Evolutionary conservation across 2,797 vertebrate genomes (phyloP).

Genomic region (Anolis apletophallus): DNA sequence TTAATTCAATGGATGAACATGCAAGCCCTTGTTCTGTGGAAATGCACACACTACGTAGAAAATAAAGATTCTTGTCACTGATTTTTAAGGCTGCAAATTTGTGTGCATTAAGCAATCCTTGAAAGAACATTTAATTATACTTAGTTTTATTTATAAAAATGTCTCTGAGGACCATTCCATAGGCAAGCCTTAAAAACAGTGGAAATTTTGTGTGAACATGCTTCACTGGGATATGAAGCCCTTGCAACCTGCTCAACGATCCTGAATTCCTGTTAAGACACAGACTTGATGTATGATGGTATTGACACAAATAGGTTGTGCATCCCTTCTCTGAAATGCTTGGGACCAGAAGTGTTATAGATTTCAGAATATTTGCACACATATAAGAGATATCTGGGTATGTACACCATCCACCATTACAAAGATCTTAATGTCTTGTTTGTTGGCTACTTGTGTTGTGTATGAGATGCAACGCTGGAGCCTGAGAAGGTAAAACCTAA

Average conservation of each 20-base stretch:
- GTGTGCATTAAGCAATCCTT: slow-evolving; percentile 45
- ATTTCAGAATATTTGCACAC: too few species aligned
- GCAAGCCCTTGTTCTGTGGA: slow-evolving; percentile 28
- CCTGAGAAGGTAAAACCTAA: too few species aligned
- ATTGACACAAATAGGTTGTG: too few species aligned
- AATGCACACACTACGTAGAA: slow-evolving; percentile 33
- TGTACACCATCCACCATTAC: too few species aligned
- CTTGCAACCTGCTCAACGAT: neutral
- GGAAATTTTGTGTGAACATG: neutral
- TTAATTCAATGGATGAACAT: neutral
- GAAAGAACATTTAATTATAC: slow-evolving; percentile 19
- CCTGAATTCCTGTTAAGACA: neutral
- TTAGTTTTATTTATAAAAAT: slow-evolving; percentile 28
- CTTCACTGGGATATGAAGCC: neutral
- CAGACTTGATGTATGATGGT: neutral
- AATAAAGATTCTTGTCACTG: slow-evolving; percentile 47
- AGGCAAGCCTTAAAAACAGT: neutral
- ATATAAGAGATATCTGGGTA: too few species aligned
- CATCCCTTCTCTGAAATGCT: too few species aligned
- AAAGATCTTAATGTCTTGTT: too few species aligned
- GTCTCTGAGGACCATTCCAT: neutral
- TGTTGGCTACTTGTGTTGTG: too few species aligned
- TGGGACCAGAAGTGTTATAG: too few species aligned
- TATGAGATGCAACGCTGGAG: too few species aligned
- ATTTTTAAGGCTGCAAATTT: slow-evolving; percentile 59